phyloP scores from a whole-genome alignment of 1,140 invertebrate species.

The Drosophila nikananu region DNA sequence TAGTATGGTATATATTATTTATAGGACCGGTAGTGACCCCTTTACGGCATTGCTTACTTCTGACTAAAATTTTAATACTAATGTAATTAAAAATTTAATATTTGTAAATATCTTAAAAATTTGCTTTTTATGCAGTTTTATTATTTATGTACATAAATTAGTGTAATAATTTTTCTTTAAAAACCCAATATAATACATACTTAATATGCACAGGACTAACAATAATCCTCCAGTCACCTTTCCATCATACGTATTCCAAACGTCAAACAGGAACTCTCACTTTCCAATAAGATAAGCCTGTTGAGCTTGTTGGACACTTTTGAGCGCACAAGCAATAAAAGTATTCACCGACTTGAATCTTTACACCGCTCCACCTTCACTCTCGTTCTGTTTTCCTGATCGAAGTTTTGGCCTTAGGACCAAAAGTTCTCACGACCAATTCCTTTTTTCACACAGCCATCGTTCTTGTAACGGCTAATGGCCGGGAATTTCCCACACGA shows the following conservation, averaged over 20 bases:
- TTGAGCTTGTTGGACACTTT: constrained; percentile 2
- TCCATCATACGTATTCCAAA: not conserved
- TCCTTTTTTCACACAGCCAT: constrained; percentile 1
- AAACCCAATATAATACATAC: no score
- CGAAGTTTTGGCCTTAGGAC: constrained; percentile 14
- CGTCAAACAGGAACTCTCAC: not conserved
- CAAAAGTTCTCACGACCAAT: constrained; percentile 69
- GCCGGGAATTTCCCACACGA: constrained; percentile 59
- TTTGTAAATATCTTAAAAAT: no score
- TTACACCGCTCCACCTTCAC: constrained; percentile 15
- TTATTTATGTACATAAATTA: no score
- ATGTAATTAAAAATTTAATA: no score
- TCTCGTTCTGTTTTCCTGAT: constrained; percentile 59
- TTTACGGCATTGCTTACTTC: no score
- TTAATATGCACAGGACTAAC: not conserved
- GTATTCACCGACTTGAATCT: not conserved
- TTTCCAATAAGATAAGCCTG: not conserved
- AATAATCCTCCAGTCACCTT: not conserved
- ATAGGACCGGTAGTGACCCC: no score
- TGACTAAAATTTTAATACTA: no score
- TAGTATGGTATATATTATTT: no score
- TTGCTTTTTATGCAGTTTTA: no score
- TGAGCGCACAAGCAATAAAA: not conserved
- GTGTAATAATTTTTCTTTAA: no score
- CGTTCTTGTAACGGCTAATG: constrained; percentile 62